These are phyloP conservation scores for Crenuchus spilurus DNA, from an alignment of 2,797 vertebrate species.

Conservation along the genomic window DNA sequence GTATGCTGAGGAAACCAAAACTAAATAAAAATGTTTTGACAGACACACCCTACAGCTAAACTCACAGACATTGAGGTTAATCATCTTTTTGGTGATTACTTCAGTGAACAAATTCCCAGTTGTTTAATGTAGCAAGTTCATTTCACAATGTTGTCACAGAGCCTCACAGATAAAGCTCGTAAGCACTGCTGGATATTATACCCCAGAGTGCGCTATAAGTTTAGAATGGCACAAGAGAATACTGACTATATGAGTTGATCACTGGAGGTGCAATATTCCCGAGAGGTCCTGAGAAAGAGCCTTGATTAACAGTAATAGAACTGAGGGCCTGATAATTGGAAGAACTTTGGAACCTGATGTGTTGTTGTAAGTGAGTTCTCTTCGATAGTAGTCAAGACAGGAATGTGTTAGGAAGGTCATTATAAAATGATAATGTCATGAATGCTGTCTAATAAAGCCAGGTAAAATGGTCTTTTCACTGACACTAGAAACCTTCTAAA, in stretches of 20 bases:
- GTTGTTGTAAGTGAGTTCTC: neutral
- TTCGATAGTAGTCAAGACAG: no score
- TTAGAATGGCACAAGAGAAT: slow-evolving; percentile 36
- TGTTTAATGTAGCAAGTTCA: slow-evolving; percentile 27
- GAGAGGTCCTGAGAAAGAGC: neutral
- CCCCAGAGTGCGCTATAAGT: slow-evolving; percentile 34
- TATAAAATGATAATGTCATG: no score
- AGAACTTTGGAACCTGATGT: slow-evolving; percentile 14
- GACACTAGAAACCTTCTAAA: no score
- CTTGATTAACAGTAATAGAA: slow-evolving; percentile 24
- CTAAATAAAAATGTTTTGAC: neutral
- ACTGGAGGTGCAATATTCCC: slow-evolving; percentile 35
- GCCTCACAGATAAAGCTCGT: slow-evolving; percentile 15
- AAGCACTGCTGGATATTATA: slow-evolving; percentile 24
- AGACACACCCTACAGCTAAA: slow-evolving; percentile 7
- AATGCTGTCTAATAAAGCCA: no score
- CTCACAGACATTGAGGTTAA: slow-evolving; percentile 8
- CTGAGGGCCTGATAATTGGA: slow-evolving; percentile 21
- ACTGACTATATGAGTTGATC: slow-evolving; percentile 39
- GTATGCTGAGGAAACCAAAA: neutral
- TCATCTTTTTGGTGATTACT: slow-evolving; percentile 12
- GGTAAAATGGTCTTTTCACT: no score
- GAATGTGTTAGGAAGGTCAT: no score
- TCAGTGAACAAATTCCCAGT: slow-evolving; percentile 23
- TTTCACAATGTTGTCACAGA: slow-evolving; percentile 35